Evolutionary conservation across 2,888 invertebrate species (phyloP).

Genomic region (Hipparchia sbordonii): DNA sequence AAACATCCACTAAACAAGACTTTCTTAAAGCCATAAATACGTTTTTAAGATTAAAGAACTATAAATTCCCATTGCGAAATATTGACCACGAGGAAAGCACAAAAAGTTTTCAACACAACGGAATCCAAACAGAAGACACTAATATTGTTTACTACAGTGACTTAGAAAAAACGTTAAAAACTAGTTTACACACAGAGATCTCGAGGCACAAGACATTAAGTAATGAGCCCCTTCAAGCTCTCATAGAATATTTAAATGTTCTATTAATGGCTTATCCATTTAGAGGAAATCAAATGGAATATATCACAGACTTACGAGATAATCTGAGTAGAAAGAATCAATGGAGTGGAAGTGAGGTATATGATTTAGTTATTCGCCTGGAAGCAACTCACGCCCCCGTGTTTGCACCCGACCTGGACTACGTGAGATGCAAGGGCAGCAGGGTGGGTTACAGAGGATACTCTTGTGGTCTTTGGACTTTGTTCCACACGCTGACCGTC

Average conservation of each 20-base stretch:
- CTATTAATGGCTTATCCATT: conserved; percentile 92
- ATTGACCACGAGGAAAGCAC: conserved; percentile 47
- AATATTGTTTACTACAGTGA: conserved; percentile 92
- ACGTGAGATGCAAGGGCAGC: conserved; percentile 93
- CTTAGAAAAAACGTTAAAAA: conserved; percentile 92
- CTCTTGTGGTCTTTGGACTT: conserved; percentile 96
- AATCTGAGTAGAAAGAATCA: conserved; percentile 73
- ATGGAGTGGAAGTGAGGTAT: conserved; percentile 84
- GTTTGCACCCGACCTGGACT: conserved; percentile 80
- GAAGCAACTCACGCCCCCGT: conserved; percentile 83
- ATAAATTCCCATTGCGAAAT: conserved; percentile 63
- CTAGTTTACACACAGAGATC: conserved; percentile 93
- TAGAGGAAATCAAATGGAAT: conserved; percentile 84
- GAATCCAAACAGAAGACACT: conserved; percentile 43
- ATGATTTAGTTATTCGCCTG: conserved; percentile 77
- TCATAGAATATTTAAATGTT: conserved; percentile 88
- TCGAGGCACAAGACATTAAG: conserved; percentile 86
- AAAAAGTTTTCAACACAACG: conserved; percentile 51
- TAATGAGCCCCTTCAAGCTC: conserved; percentile 87
- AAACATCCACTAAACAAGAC: conserved; percentile 66
- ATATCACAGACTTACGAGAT: conserved; percentile 84
- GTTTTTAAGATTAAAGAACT: conserved; percentile 76
- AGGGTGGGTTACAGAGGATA: conserved; percentile 90
- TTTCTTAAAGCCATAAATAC: conserved; percentile 78
- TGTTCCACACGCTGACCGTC: conserved; percentile 96